Evolutionary conservation across 2,113 vertebrate genomes (phyloP), one percentile per base, ranked within the genome.

Genomic region (Synodontis membranacea): DNA sequence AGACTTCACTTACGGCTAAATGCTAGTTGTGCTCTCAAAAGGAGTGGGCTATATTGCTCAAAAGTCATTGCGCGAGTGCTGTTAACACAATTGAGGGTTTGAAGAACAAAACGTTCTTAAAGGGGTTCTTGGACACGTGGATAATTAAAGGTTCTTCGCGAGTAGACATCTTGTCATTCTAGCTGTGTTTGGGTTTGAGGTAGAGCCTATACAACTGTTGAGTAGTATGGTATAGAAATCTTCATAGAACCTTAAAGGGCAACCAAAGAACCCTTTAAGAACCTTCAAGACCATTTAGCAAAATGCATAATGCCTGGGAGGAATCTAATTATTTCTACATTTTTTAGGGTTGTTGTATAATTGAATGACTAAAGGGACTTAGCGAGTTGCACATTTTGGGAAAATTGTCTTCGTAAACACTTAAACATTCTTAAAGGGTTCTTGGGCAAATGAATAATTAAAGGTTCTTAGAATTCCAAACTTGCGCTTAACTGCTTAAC

Each of bases 1-100:
- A 50, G 82, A 83, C 64, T 72, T 78, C 54, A 84, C 84, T 82
- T 56, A 80, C n/a, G 34, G 78, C 25, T 86, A 82, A 75, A 85
- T 80, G 81, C 83, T 84, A 9, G 58, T 8, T 44, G 81, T 44
- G 48, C 37, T 84, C 44, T 83, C 28, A 84, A 60, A 80, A 60
- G 28, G 21, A 83, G 39, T 44, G 23, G 37, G n/a, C 19, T 72
- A 52, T 52, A 44, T 87, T 44, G 81, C 52, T 54, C 48, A 78
- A 34, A 85, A 31, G 7, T 78, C 82, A 83, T 21, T 39, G 10
- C 12, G 52, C 25, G 37, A 37, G 23, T 58, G 54, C 23, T 58
- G 78, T 80, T 56, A 25, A 12, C 58, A 80, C 52, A 58, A 56
- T 58, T 28, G 21, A 25, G 34, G 1, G 52, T 39, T 80, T 80